Evolutionary conservation across 2,888 invertebrate genomes (phyloP), one percentile per base, ranked within the genome.

Genomic region (Serripes groenlandicus): DNA sequence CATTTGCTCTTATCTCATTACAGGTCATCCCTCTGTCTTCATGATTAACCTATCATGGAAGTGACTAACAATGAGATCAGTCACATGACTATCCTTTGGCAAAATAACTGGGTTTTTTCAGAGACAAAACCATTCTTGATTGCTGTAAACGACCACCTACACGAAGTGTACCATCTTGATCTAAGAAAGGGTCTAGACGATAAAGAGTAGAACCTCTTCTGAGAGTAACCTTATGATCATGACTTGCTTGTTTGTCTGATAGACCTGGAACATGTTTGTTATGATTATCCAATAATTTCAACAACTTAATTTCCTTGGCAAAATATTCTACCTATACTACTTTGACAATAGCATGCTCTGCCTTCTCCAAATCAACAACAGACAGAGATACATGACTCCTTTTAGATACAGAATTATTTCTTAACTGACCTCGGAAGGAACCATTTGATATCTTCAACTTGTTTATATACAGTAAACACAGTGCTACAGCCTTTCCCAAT

Each of bases 71-170:
- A 88, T 11, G 3, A 88, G 52, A 7, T 60, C 37, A 32, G 86
- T 86, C 0, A 89, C 28, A 34, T 89, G 88, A 70, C 70, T 21
- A 1, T 76, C 79, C 58, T 52, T 85, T 15, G 87, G 88, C 18
- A 89, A n/a, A 35, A 89, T 78, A 11, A 86, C 60, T 23, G 87
- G 88, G 35, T 86, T 76, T n/a, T 69, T 86, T 89, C 11, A 78
- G 11, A 5, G 72, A 21, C 3, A 28, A 60, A 30, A 9, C 28
- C 9, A 75, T 1, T 4, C 75, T 23, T 11, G 75, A 21, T 23
- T 62, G 34, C 30, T 56, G 18, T 30, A 75, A 23, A 7, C 78
- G 69, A 28, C 78, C 82, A 49, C 78, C 82, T 32, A 82, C 82
- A 21, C 82, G 56, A 23, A 90, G 11, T 11, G 89, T 11, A 11